Percentiles rank a stretch among this genome's conserved stretches.
phyloP scores from a whole-genome alignment of 2,113 vertebrate species.

The Oxyura jamaicensis region DNA sequence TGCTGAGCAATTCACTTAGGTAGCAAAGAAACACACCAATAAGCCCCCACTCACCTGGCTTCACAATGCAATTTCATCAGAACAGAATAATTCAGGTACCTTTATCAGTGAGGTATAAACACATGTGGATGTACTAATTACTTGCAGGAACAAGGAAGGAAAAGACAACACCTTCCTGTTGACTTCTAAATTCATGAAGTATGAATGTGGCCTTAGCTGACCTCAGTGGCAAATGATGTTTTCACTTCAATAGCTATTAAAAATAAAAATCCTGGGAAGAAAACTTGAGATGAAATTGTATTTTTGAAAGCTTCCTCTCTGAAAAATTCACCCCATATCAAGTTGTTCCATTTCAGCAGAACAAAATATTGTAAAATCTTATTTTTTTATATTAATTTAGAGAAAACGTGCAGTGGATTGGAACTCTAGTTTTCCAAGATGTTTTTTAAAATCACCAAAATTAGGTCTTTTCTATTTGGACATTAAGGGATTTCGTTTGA shows the following conservation, averaged over 20 bases:
- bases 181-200: neutral
- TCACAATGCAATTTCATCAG: neutral
- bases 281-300: neutral
- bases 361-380: neutral
- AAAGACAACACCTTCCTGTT: neutral
- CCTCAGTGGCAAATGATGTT: neutral
- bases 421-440: neutral
- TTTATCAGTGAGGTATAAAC: neutral
- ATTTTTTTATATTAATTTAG: neutral
- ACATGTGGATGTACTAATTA: neutral
- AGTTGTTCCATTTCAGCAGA: neutral
- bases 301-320: neutral
- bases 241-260: neutral
- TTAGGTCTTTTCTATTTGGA: neutral
- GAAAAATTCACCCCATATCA: neutral
- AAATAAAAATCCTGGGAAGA: neutral
- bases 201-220: neutral
- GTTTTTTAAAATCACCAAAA: neutral
- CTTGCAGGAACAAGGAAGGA: neutral
- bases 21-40: neutral
- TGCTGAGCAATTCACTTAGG: neutral
- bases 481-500: neutral
- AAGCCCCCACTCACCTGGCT: neutral
- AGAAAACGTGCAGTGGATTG: neutral
- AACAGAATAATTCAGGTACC: neutral